Evolutionary conservation across 2,113 vertebrate species (phyloP).

Genomic region (Acanthisitta chloris): DNA sequence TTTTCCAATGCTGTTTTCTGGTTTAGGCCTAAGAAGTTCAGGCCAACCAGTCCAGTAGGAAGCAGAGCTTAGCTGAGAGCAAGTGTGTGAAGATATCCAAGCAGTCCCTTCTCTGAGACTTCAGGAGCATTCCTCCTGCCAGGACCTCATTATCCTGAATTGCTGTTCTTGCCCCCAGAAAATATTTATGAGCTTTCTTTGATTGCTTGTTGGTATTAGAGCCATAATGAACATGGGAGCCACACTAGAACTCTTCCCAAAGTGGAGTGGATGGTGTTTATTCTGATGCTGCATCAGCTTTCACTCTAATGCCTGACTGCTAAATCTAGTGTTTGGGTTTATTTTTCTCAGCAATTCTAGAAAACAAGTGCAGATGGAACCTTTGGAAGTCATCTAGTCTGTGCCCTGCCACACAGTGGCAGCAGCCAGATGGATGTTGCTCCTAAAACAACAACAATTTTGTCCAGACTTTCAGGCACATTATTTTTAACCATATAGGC

Average conservation of each 20-base stretch:
- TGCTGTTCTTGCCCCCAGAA: neutral
- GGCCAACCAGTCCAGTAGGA: neutral
- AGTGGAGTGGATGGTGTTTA: neutral
- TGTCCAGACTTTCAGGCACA: neutral
- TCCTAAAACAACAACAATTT: neutral
- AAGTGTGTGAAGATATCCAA: neutral
- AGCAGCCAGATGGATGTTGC: neutral
- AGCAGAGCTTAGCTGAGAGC: neutral
- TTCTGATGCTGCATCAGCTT: neutral
- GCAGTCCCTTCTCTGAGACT: neutral
- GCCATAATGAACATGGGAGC: neutral
- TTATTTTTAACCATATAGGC: neutral
- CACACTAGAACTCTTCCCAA: neutral
- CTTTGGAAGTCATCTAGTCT: neutral
- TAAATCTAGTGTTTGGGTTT: neutral
- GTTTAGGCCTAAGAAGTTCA: neutral
- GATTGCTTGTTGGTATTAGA: neutral
- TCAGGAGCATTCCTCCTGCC: neutral
- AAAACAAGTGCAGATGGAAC: neutral
- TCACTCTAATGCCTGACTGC: neutral
- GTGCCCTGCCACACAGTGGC: neutral
- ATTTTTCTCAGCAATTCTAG: neutral
- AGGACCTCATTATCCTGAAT: neutral
- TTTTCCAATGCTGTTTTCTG: neutral
- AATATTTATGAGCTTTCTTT: neutral